Evolutionary conservation across 2,888 invertebrate species (phyloP).

Genomic region (Piscicola geometra): DNA sequence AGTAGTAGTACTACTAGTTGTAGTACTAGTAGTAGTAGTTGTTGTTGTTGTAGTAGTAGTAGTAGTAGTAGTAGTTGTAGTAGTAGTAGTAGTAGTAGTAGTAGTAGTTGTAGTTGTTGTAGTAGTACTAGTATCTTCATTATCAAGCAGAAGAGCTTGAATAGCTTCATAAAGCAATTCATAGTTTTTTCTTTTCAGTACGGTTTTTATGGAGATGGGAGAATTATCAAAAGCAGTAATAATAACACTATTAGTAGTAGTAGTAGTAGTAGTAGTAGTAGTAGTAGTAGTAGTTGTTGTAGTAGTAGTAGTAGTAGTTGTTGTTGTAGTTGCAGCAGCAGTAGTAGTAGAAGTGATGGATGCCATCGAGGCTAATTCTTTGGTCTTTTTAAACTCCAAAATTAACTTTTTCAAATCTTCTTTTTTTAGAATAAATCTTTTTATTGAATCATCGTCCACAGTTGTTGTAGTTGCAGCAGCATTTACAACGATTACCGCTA

Average conservation of each 20-base stretch:
- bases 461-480: too few species aligned
- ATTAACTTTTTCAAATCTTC: too few species aligned
- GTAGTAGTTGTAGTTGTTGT: constrained; percentile 11
- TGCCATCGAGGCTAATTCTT: not conserved
- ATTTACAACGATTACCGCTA: too few species aligned
- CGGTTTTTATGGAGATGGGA: too few species aligned
- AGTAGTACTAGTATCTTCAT: constrained; percentile 5
- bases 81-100: constrained; percentile 23
- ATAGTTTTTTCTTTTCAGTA: not conserved
- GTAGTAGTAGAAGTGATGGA: constrained; percentile 30
- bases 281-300: constrained; percentile 35
- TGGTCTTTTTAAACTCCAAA: too few species aligned
- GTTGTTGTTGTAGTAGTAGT: not conserved
- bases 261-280: constrained; percentile 35
- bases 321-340: constrained; percentile 34
- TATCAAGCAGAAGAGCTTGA: not conserved
- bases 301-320: constrained; percentile 35
- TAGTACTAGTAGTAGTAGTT: constrained; percentile 7
- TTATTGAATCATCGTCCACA: too few species aligned
- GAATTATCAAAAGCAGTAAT: not conserved
- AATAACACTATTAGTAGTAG: constrained; percentile 14
- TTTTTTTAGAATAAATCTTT: too few species aligned
- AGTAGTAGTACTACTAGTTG: constrained; percentile 16
- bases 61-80: constrained; percentile 18
- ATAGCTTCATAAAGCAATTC: not conserved